Evolutionary conservation across 2,888 invertebrate genomes (phyloP).

Genomic region (Philhelius pedissequus): DNA sequence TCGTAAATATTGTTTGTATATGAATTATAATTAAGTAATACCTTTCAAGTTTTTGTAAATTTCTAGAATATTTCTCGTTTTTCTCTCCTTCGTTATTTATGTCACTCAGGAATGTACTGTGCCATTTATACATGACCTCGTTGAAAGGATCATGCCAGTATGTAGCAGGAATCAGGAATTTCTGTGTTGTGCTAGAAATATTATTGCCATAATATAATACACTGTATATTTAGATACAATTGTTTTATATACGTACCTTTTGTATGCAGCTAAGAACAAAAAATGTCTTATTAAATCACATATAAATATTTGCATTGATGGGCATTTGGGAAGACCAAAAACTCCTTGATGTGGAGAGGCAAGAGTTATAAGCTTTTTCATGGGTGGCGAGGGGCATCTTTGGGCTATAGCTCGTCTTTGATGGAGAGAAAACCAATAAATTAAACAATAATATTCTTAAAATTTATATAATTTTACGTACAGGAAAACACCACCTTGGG

Average conservation of each 20-base stretch:
- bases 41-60: conserved; percentile 84
- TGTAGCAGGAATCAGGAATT: conserved; percentile 90
- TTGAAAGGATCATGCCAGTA: conserved; percentile 98
- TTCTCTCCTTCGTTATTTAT: conserved; percentile 91
- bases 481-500: conserved; percentile 96
- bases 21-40: background rate
- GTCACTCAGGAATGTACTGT: conserved; percentile 92
- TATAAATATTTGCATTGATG: conserved; percentile 78
- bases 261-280: conserved; percentile 90
- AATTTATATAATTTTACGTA: conserved; percentile 80
- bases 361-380: conserved; percentile 90
- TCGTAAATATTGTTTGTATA: background rate
- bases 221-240: background rate
- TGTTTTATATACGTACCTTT: conserved; percentile 80
- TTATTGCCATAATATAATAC: background rate
- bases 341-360: conserved; percentile 98
- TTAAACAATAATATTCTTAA: background rate
- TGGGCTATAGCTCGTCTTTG: conserved; percentile 93
- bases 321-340: conserved; percentile 93
- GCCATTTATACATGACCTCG: conserved; percentile 85
- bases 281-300: conserved; percentile 90
- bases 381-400: conserved; percentile 89
- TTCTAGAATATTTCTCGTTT: conserved; percentile 86
- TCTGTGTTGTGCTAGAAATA: conserved; percentile 84
- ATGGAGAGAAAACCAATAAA: background rate